Percentiles rank a stretch among this genome's conserved stretches.
Evolutionary conservation across 2,113 vertebrate genomes (phyloP).

Genomic region (Pelvicachromis taeniatus): DNA sequence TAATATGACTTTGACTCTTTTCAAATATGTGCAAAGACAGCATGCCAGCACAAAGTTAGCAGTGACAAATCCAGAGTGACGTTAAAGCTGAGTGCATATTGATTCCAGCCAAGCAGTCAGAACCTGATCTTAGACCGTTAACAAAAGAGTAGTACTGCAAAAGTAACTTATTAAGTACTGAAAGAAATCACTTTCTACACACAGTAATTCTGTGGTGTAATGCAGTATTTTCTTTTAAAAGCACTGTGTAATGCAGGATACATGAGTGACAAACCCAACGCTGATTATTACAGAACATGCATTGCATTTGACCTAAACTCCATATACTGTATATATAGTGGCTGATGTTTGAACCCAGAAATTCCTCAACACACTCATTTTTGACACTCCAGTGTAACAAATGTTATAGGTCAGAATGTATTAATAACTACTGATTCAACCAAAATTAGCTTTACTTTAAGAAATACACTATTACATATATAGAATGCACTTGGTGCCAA

Average conservation of each 20-base stretch:
- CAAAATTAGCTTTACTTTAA: neutral
- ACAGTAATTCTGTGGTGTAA: neutral
- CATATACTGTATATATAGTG: neutral
- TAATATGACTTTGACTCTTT: neutral
- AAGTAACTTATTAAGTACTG: neutral
- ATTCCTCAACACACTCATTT: neutral
- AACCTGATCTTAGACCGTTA: neutral
- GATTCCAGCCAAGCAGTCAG: neutral
- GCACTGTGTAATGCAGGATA: neutral
- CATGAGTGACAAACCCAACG: too few relatives aligned
- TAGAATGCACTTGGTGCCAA: neutral
- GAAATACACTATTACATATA: neutral
- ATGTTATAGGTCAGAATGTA: neutral
- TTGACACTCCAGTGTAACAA: neutral
- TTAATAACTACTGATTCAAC: neutral
- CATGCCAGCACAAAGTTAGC: neutral
- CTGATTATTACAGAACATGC: neutral
- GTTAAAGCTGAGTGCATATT: neutral
- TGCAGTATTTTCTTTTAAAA: neutral
- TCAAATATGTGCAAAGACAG: neutral
- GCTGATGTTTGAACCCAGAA: neutral
- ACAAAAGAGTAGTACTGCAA: neutral
- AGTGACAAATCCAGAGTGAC: neutral
- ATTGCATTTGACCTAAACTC: neutral
- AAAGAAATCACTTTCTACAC: neutral